Evolutionary conservation across 2,797 vertebrate genomes (phyloP).

Genomic region (Paramormyrops hopkinsi): DNA sequence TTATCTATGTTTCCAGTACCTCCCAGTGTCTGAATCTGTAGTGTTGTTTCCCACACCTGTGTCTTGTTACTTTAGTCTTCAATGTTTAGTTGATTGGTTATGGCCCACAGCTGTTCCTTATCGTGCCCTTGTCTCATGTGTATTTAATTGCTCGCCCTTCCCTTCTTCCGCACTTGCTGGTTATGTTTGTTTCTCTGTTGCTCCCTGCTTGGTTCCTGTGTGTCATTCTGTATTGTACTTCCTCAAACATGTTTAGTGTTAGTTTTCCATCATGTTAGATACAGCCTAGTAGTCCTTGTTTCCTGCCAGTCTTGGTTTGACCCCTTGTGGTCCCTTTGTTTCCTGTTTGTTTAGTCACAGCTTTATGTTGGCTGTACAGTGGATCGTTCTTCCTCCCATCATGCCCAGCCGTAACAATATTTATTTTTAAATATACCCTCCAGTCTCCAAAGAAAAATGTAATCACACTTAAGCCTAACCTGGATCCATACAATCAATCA

Average conservation of each 20-base stretch:
- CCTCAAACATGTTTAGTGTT: background rate
- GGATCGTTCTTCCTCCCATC: background rate
- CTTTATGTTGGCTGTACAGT: background rate
- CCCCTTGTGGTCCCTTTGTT: background rate
- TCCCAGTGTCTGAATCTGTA: background rate
- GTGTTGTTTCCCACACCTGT: background rate
- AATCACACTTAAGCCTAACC: background rate
- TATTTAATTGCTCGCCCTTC: background rate
- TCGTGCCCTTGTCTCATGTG: background rate
- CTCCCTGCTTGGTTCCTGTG: background rate
- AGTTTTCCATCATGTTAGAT: background rate
- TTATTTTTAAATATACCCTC: background rate
- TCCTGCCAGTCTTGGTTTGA: background rate
- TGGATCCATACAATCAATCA: background rate
- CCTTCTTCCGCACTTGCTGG: background rate
- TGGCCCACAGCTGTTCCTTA: background rate
- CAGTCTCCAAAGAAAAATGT: background rate
- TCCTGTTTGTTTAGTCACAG: background rate
- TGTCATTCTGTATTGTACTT: background rate
- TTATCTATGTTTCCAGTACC: background rate
- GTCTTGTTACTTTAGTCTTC: background rate
- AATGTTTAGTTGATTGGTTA: background rate
- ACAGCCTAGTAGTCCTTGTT: background rate
- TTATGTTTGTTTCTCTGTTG: background rate
- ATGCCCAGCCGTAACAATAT: background rate